phyloP scores from a whole-genome alignment of 1,140 invertebrate species.

The Macrobrachium rosenbergii region DNA sequence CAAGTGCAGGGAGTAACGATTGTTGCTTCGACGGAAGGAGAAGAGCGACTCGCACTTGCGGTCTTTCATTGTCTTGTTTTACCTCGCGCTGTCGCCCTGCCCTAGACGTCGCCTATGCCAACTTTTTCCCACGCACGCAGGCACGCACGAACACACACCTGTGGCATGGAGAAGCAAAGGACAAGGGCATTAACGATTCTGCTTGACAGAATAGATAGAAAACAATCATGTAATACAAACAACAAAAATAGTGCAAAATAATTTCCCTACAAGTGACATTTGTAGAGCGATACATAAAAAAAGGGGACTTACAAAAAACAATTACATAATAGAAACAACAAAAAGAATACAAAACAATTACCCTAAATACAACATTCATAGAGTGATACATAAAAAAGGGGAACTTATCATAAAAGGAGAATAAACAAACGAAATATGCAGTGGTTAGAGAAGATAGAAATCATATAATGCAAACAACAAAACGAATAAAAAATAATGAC shows the following conservation, averaged over 20 bases:
- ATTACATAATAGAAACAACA: no score
- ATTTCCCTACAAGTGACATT: no score
- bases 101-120: background rate
- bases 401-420: no score
- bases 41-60: conserved; percentile 33
- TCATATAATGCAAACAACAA: no score
- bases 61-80: conserved; percentile 35
- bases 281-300: background rate
- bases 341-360: no score
- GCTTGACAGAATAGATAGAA: background rate
- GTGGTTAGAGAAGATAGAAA: no score
- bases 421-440: no score
- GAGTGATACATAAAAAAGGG: no score
- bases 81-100: background rate
- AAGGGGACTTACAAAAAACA: background rate
- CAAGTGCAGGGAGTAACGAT: conserved; percentile 41
- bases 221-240: no score
- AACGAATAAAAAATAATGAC: no score
- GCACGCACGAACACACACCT: background rate
- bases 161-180: background rate
- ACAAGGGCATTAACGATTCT: background rate
- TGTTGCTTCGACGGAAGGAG: conserved; percentile 37
- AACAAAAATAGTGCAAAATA: no score
- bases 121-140: background rate
- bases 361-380: no score